A percentile compares a stretch with the other conserved stretches of the same genome.
Conservation (phyloP, 2,888 invertebrate genomes). For the Chironomus tentans region DNA sequence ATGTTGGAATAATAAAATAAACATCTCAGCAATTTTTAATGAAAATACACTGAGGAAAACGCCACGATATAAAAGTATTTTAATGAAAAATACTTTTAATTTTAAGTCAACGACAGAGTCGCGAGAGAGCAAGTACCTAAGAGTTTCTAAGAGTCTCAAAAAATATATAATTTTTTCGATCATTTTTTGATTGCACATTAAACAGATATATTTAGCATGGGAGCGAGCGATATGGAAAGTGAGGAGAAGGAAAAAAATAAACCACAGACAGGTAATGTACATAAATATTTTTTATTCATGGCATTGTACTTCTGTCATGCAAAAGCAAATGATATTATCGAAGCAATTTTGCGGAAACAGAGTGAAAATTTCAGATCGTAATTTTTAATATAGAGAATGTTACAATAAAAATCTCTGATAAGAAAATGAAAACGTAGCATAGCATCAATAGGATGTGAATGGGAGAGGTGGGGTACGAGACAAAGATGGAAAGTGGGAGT, state of each 20-base stretch:
- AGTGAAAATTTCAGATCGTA: slow-evolving; percentile 13
- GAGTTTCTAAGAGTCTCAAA: too few species aligned
- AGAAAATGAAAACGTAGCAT: background rate
- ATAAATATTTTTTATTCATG: too few species aligned
- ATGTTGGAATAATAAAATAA: background rate
- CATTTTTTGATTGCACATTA: too few species aligned
- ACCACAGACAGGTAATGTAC: too few species aligned
- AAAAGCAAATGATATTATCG: background rate
- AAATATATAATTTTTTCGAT: too few species aligned
- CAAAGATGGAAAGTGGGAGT: background rate
- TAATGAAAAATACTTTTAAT: too few species aligned
- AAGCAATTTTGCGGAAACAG: background rate
- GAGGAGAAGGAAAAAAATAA: background rate
- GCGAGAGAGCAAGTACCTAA: too few species aligned
- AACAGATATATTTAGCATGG: too few species aligned
- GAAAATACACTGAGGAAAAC: background rate
- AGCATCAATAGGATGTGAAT: background rate
- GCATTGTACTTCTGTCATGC: too few species aligned
- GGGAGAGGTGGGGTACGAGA: background rate
- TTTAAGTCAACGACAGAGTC: too few species aligned
- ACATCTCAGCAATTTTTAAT: slow-evolving; percentile 19
- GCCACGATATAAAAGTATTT: background rate
- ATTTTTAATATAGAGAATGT: slow-evolving; percentile 12
- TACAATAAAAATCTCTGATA: slow-evolving; percentile 12
- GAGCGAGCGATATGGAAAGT: background rate